phyloP scores from a whole-genome alignment of 2,888 invertebrate genomes.

The Andrena fulva region DNA sequence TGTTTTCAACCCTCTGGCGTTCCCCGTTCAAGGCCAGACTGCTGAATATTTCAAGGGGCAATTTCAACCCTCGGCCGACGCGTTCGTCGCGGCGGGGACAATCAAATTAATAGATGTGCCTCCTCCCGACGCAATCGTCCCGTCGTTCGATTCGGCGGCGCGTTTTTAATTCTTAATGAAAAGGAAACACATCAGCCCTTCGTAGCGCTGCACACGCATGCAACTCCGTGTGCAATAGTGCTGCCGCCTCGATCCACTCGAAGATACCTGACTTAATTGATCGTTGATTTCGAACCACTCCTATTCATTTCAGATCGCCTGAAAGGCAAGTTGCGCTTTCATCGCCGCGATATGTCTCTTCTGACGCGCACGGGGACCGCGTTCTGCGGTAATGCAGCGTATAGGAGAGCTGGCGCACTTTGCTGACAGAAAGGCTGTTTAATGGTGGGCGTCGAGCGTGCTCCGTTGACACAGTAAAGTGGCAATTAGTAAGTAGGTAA shows the following conservation, averaged over 20 bases:
- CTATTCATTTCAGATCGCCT: not conserved
- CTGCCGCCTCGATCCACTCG: too few relatives aligned
- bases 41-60: slow-evolving; percentile 82
- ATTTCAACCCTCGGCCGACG: slow-evolving; percentile 74
- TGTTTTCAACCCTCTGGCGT: slow-evolving; percentile 57
- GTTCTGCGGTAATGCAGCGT: not conserved
- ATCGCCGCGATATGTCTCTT: not conserved
- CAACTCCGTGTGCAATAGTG: too few relatives aligned
- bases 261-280: not conserved
- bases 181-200: too few relatives aligned
- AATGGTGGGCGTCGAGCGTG: not conserved
- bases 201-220: too few relatives aligned
- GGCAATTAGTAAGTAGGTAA: slow-evolving; percentile 38
- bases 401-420: not conserved
- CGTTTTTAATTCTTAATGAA: not conserved
- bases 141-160: slow-evolving; percentile 35
- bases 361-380: not conserved
- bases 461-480: slow-evolving; percentile 15
- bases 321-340: not conserved
- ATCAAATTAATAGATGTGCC: slow-evolving; percentile 77
- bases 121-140: slow-evolving; percentile 10
- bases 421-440: not conserved
- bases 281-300: slow-evolving; percentile 2
- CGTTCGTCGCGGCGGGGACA: slow-evolving; percentile 72
- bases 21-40: slow-evolving; percentile 71